Percentiles rank a stretch among this genome's conserved stretches.
Conservation (phyloP, 2,888 invertebrate genomes). For the Eutolmus rufibarbis region DNA sequence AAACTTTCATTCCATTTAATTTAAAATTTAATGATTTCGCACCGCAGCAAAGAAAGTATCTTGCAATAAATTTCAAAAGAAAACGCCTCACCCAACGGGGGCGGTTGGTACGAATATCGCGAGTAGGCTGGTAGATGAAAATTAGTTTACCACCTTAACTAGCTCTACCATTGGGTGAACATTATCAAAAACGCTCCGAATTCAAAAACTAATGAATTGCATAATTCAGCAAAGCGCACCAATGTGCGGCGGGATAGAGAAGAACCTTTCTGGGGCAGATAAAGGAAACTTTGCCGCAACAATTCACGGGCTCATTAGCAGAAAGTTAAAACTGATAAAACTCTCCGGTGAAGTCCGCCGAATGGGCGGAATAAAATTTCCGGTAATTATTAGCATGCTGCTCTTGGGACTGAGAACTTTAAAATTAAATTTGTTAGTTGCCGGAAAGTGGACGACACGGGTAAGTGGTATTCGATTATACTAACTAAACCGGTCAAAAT, state of each 20-base stretch:
- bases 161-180: not conserved
- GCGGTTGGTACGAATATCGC: not conserved
- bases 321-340: slow-evolving; percentile 39
- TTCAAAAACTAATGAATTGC: slow-evolving; percentile 26
- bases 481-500: not conserved
- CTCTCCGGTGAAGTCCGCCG: not conserved
- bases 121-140: not conserved
- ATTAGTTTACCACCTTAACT: not conserved
- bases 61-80: not conserved
- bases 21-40: not conserved
- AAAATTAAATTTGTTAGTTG: slow-evolving; percentile 16
- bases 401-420: slow-evolving; percentile 10
- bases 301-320: slow-evolving; percentile 33
- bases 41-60: not conserved
- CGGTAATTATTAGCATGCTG: slow-evolving; percentile 18
- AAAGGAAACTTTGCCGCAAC: slow-evolving; percentile 32
- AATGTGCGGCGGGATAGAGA: not conserved
- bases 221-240: not conserved
- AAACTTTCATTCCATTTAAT: slow-evolving; percentile 1
- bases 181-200: slow-evolving; percentile 7
- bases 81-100: not conserved
- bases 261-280: not conserved
- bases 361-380: slow-evolving; percentile 30
- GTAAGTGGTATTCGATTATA: not conserved
- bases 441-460: not conserved